Evolutionary conservation across 1,140 invertebrate species (phyloP).

Genomic region (Pseudomyrmex cubaensis): DNA sequence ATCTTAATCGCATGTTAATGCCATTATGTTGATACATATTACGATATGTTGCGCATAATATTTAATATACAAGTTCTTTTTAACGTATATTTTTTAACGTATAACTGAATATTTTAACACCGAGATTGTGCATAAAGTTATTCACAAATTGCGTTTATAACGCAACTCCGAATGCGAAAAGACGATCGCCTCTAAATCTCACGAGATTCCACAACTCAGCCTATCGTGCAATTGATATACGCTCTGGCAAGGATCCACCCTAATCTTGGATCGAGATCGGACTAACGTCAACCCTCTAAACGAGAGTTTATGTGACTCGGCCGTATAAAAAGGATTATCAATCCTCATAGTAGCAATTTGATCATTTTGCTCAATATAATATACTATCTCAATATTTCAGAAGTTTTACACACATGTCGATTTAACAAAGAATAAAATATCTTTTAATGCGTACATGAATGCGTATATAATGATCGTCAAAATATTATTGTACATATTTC

Average conservation of each 20-base stretch:
- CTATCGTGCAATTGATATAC: constrained; percentile 62
- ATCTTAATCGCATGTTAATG: constrained; percentile 7
- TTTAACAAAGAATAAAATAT: neutral
- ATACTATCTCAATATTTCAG: neutral
- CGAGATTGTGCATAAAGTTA: constrained; percentile 14
- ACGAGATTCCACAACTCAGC: constrained; percentile 41
- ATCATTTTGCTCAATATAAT: neutral
- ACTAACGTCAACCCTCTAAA: constrained; percentile 54
- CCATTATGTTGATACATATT: neutral
- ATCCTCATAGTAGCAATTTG: neutral
- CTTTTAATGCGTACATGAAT: neutral
- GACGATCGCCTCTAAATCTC: constrained; percentile 33
- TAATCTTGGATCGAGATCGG: constrained; percentile 69
- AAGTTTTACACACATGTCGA: neutral
- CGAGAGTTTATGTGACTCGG: constrained; percentile 54
- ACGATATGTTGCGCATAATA: neutral
- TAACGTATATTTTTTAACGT: no score
- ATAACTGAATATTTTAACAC: neutral
- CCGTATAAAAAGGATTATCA: constrained; percentile 51
- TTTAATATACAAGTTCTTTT: neutral
- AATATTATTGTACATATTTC: neutral
- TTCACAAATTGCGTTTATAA: constrained; percentile 48
- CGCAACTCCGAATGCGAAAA: constrained; percentile 48
- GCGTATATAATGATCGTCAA: neutral
- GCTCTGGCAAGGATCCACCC: constrained; percentile 44